Conservation (phyloP, 2,113 vertebrate genomes). For the Notarius quadriscutis region DNA sequence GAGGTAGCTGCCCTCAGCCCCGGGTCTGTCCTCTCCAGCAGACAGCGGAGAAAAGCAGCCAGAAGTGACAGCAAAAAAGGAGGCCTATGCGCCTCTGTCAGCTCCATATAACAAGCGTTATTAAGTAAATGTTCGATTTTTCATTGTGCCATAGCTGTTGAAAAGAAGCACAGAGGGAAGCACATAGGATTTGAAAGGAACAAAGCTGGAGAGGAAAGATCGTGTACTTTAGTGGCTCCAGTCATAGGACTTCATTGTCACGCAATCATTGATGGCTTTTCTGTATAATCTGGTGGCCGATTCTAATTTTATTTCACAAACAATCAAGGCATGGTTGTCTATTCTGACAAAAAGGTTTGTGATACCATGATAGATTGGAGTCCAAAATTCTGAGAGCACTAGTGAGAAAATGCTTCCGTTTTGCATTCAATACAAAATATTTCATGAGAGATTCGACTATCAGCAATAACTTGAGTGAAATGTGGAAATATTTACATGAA, state of each 20-base stretch:
- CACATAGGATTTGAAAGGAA: constrained; percentile 43
- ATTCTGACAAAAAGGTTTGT: constrained; percentile 54
- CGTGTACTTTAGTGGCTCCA: constrained; percentile 55
- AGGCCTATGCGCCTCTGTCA: constrained; percentile 73
- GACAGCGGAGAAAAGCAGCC: constrained; percentile 73
- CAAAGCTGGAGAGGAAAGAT: constrained; percentile 49
- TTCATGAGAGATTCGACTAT: background rate
- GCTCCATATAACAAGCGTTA: constrained; percentile 71
- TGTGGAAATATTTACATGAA: background rate
- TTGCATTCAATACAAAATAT: background rate
- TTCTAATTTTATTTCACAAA: constrained; percentile 68
- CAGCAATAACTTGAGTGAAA: background rate
- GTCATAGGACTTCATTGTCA: constrained; percentile 68
- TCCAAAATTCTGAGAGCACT: background rate
- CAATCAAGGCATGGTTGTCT: constrained; percentile 69
- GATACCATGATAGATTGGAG: constrained; percentile 60
- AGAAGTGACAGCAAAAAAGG: constrained; percentile 72
- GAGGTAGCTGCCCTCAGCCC: constrained; percentile 79
- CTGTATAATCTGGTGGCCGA: constrained; percentile 69
- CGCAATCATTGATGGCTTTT: constrained; percentile 89
- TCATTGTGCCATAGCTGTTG: constrained; percentile 62
- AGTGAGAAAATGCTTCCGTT: background rate
- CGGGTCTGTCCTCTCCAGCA: constrained; percentile 66
- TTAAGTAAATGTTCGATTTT: constrained; percentile 77
- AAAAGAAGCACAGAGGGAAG: constrained; percentile 53